Evolutionary conservation across 1,140 invertebrate species (phyloP).

Genomic region (Ceratosolen fusciceps): DNA sequence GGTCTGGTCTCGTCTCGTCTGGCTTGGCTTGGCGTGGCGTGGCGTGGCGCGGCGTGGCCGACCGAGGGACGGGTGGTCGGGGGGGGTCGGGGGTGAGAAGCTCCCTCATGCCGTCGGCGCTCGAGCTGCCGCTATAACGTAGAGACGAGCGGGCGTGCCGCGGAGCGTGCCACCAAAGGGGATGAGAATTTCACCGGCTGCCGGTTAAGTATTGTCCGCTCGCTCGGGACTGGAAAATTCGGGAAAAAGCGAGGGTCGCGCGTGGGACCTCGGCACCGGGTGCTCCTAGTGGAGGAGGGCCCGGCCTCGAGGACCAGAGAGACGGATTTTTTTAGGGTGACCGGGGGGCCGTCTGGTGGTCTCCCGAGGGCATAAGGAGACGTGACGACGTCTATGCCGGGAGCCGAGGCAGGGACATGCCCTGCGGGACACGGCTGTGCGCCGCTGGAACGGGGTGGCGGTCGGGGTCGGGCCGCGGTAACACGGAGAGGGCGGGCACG

Average conservation of each 20-base stretch:
- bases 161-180: constrained; percentile 72
- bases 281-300: not conserved
- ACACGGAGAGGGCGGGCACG: constrained; percentile 69
- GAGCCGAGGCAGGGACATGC: constrained; percentile 65
- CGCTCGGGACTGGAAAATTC: constrained; percentile 49
- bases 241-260: not conserved
- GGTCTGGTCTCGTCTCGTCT: constrained; percentile 43
- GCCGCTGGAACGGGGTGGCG: constrained; percentile 63
- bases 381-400: not conserved
- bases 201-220: constrained; percentile 65
- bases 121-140: constrained; percentile 69
- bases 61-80: no score
- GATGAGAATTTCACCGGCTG: constrained; percentile 66
- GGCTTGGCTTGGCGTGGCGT: constrained; percentile 19
- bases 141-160: constrained; percentile 71
- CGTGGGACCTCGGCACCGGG: not conserved
- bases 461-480: constrained; percentile 71
- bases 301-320: constrained; percentile 55
- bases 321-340: constrained; percentile 54
- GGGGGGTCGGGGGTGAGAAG: no score
- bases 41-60: constrained; percentile 46
- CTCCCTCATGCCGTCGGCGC: constrained; percentile 55
- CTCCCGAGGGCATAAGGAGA: not conserved
- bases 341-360: not conserved
- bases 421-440: constrained; percentile 68